Base-by-base conservation (phyloP, 2,888 invertebrate species). In the Tetranychus truncatus region DNA sequence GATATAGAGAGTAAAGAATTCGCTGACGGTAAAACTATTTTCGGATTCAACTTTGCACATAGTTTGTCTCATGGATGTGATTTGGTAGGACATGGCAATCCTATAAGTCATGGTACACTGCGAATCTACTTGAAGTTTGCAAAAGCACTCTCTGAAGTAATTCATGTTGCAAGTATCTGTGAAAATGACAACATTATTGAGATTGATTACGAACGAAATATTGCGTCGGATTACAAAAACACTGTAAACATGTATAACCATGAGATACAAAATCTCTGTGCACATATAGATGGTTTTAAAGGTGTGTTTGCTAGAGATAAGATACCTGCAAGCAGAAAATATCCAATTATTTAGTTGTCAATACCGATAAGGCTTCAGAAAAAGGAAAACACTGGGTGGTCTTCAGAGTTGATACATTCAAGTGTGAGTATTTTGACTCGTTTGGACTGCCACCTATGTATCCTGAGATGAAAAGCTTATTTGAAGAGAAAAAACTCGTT, bases 311-410 rank as follows among this genome's bases (percentile, higher is more conserved):
- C 75, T 5, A 15, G 71, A 15, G 72, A 75, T 71, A n/a, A 55
- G 6, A 6, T 73, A 11, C 75, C 73, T 1, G 0, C 1, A 6
- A 65, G 9, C 18, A 11, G 6, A 18, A 15, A 3, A 1, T 18
- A 34, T 6, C 75, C 71, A 18, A 7, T 24, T 66, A 8, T 24
- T n/a, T 65, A n/a, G 21, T 75, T 3, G 45, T 72, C 7, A 75
- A 75, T 45, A 74, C 72, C 9, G 75, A 75, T n/a, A 20, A 34
- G 8, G 2, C 65, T n/a, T 1, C 55, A n/a, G 5, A 24, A 66
- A 65, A 24, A n/a, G 75, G 75, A 3, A 65, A 46, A 11, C 75
- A 75, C 45, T 75, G 75, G 75, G 66, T 73, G 11, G 75, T 66
- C 21, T 46, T 74, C 0, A 45, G 24, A 15, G 1, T n/a, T 1